Evolutionary conservation across 2,797 vertebrate species (phyloP), one percentile per base, ranked within the genome.

Genomic region (Thripadectes ignobilis): DNA sequence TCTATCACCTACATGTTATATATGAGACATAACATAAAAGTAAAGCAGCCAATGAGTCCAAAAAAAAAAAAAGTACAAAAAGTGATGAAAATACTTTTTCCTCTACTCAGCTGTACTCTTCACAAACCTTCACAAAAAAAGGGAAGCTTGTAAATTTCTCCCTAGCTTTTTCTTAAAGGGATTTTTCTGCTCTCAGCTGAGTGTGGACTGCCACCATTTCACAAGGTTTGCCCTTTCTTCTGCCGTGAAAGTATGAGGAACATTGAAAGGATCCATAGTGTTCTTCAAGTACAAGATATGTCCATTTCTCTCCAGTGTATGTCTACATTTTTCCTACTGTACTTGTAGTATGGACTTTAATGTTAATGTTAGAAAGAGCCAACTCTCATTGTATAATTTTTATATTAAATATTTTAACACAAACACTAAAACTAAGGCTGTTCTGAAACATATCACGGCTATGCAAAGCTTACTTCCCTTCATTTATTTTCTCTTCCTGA

Each of bases 1-100:
- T 45, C 52, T 78, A 0, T 49, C 22, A 24, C 30, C 46, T 75
- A 29, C 7, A 3, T 10, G 2, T 29, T 27, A 5, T 30, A 11
- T 36, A 14, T n/a, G 39, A 41, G 24, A 55, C 4, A 6, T 18
- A 39, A 17, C 26, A 4, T 9, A 41, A 67, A 72, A 67, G 14
- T 59, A n/a, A 67, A 67, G 16, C 3, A 10, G 10, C 8, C 11
- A 51, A 5, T 26, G 29, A 58, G 8, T 54, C 1, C 1, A 14
- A 27, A 62, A 49, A 34, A 27, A 27, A 30, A 24, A 27, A 49
- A 48, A 18, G 5, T 57, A 23, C 9, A 51, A 48, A 67, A 45
- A 9, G 17, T 14, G 7, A 19, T 22, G 8, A 58, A 66, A 41
- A 24, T 57, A 14, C 9, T 38, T 72, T 75, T 75, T 67, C 7